Percentiles rank a stretch among this genome's conserved stretches.
phyloP scores from a whole-genome alignment of 2,113 vertebrate genomes.

The Uria aalge region DNA sequence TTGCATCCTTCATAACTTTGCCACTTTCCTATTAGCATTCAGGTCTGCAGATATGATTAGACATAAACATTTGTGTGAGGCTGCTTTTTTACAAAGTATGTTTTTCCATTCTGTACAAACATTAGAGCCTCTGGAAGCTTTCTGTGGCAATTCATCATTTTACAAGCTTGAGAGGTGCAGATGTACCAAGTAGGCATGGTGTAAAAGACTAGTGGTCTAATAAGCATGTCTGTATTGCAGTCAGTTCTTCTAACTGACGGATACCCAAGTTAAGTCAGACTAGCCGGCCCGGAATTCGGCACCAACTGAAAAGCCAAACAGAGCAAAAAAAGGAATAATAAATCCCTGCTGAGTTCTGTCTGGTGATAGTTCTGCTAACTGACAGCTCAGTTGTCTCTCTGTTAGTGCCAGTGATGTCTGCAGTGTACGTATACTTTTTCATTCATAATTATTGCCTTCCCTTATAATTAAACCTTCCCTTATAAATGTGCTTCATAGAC shows the following conservation, averaged over 20 bases:
- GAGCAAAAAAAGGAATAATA: not conserved
- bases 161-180: not conserved
- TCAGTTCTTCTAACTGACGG: not conserved
- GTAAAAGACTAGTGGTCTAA: not conserved
- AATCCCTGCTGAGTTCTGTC: not conserved
- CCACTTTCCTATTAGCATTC: not conserved
- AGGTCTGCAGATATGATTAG: not conserved
- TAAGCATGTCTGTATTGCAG: not conserved
- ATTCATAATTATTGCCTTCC: not conserved
- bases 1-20: not conserved
- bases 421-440: not conserved
- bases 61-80: not conserved
- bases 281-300: not conserved
- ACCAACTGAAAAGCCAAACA: not conserved
- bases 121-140: not conserved
- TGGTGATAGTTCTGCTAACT: not conserved
- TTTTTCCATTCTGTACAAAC: not conserved
- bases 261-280: not conserved
- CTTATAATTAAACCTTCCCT: not conserved
- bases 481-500: not conserved
- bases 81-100: not conserved
- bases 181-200: too few species aligned
- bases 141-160: not conserved
- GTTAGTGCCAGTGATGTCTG: not conserved
- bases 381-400: not conserved